Conservation (phyloP, 2,113 vertebrate species). For the Plectropomus leopardus region DNA sequence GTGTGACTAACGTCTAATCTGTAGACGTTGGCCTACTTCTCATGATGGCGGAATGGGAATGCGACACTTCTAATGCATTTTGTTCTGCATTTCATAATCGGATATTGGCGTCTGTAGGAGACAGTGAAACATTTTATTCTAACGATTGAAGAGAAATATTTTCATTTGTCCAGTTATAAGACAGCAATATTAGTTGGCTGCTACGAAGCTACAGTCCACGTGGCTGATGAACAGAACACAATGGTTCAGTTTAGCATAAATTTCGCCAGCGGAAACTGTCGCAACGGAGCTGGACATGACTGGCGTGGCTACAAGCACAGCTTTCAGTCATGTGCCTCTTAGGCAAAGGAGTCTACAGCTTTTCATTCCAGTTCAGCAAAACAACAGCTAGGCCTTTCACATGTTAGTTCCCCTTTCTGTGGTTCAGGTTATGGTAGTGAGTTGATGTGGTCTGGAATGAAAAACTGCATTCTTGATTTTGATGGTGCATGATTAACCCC, state of each 20-base stretch:
- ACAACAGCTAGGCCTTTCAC: slow-evolving; percentile 2
- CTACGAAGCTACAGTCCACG: slow-evolving; percentile 48
- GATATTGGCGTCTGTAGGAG: fast-evolving
- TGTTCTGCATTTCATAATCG: not conserved
- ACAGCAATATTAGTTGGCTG: fast-evolving
- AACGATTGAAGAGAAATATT: fast-evolving
- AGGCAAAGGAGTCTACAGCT: not conserved
- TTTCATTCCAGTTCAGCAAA: not conserved
- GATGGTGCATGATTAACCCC: not conserved
- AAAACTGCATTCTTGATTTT: not conserved
- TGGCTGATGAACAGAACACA: slow-evolving; percentile 51
- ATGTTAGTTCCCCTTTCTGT: not conserved
- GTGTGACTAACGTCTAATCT: slow-evolving; percentile 52
- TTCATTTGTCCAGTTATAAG: not conserved
- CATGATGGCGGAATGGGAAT: slow-evolving; percentile 54
- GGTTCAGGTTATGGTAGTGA: not conserved
- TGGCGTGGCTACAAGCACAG: not conserved
- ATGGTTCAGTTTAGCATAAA: slow-evolving; percentile 5
- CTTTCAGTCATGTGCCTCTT: slow-evolving; percentile 33
- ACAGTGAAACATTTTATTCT: not conserved
- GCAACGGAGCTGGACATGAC: not conserved
- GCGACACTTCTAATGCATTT: not conserved
- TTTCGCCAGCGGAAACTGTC: slow-evolving; percentile 14
- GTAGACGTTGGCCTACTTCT: slow-evolving; percentile 40
- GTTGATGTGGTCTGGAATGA: not conserved